Conservation (phyloP, 2,888 invertebrate genomes). For the Caenorhabditis uteleia region DNA sequence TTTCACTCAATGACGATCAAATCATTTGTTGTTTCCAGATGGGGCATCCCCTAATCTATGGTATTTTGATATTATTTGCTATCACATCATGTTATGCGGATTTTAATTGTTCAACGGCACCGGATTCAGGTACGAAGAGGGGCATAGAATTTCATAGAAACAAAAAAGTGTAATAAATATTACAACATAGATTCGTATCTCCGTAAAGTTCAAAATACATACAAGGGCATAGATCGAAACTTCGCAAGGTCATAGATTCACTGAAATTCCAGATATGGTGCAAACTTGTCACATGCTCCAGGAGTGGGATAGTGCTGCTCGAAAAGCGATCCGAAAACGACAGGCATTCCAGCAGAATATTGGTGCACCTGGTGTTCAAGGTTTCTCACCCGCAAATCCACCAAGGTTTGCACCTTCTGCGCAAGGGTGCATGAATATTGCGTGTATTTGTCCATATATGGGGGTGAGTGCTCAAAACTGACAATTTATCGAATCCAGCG, state of each 20-base stretch:
- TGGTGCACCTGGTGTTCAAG: constrained; percentile 49
- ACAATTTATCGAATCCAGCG: not conserved
- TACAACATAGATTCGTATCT: no score
- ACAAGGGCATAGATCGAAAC: no score
- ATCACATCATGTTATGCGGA: no score
- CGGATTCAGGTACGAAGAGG: constrained; percentile 30
- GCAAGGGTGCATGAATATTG: constrained; percentile 62
- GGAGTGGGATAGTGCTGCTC: constrained; percentile 51
- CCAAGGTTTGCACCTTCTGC: constrained; percentile 56
- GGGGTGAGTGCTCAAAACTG: no score
- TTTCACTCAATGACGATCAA: no score
- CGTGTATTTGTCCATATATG: constrained; percentile 63
- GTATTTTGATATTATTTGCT: no score
- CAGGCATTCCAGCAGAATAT: constrained; percentile 47
- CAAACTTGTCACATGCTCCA: constrained; percentile 56
- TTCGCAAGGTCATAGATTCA: no score
- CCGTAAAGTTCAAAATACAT: no score
- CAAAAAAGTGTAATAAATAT: no score
- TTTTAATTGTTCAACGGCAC: constrained; percentile 32
- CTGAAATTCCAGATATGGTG: constrained; percentile 40
- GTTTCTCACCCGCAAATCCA: constrained; percentile 60
- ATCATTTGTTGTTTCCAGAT: no score
- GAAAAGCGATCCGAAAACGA: constrained; percentile 52
- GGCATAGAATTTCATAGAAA: not conserved
- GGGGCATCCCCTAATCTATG: no score